Percentiles rank a stretch among this genome's conserved stretches.
phyloP scores from a whole-genome alignment of 1,140 invertebrate species.

The Zaprionus capensis region DNA sequence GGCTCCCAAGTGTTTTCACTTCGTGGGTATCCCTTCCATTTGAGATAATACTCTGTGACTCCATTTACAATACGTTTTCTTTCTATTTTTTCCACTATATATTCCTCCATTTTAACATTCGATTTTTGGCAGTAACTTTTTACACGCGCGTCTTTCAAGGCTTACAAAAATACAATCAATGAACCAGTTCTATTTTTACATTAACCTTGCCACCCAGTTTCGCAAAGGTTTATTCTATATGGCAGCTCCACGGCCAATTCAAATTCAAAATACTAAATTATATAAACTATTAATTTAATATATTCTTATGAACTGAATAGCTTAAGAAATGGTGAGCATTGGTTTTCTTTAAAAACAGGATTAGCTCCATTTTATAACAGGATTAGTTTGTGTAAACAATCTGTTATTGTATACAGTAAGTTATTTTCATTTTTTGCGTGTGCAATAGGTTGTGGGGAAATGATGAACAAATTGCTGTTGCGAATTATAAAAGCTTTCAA shows the following conservation, averaged over 20 bases:
- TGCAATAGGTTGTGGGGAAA: no score
- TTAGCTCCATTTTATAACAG: no score
- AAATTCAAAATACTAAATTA: not conserved
- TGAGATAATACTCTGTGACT: slow-evolving; percentile 93
- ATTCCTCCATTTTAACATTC: slow-evolving; percentile 88
- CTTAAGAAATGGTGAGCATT: no score
- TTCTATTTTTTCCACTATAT: slow-evolving; percentile 94
- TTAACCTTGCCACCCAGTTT: not conserved
- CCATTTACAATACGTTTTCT: slow-evolving; percentile 91
- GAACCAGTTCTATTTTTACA: not conserved
- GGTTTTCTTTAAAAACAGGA: no score
- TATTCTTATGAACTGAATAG: no score
- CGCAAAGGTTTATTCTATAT: not conserved
- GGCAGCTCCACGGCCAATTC: not conserved
- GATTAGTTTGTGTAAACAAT: no score
- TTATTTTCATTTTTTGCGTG: no score
- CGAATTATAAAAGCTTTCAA: no score
- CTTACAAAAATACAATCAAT: not conserved
- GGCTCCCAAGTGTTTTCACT: slow-evolving; percentile 94
- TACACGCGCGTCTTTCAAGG: not conserved
- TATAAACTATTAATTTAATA: no score
- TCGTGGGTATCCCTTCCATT: slow-evolving; percentile 95
- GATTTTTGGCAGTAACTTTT: not conserved
- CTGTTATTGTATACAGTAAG: no score
- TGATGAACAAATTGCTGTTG: no score